Evolutionary conservation across 1,140 invertebrate genomes (phyloP).

Genomic region (Drosophila sproati): DNA sequence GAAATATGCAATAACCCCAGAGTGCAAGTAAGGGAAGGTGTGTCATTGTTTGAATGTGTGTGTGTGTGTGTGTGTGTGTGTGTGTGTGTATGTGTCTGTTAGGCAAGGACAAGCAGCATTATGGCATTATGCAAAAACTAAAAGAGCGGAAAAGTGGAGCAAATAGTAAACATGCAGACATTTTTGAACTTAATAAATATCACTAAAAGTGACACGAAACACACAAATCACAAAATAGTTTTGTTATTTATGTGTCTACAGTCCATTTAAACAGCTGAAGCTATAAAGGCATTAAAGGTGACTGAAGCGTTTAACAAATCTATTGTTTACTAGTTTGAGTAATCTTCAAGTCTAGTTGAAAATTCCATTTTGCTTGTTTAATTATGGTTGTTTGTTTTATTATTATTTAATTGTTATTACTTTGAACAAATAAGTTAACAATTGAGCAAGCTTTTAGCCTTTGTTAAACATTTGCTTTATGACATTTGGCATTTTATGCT

Average conservation of each 20-base stretch:
- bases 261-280: background rate
- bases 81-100: background rate
- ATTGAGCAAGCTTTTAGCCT: no score
- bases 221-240: background rate
- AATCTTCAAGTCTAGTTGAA: no score
- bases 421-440: no score
- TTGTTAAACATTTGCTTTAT: no score
- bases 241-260: background rate
- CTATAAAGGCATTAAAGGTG: no score
- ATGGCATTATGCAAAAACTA: conserved; percentile 30
- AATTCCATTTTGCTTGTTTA: no score
- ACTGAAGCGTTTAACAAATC: no score
- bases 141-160: conserved; percentile 30
- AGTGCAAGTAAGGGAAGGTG: background rate
- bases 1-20: conserved; percentile 8
- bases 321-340: no score
- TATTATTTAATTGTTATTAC: no score
- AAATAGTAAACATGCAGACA: conserved; percentile 4
- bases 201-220: background rate
- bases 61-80: background rate
- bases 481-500: no score
- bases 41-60: no score
- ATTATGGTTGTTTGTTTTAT: no score
- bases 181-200: conserved; percentile 9
- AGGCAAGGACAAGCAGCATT: conserved; percentile 27